These are phyloP conservation scores for Strigops habroptila DNA, from an alignment of 2,113 vertebrate species.

Conservation along the genomic window DNA sequence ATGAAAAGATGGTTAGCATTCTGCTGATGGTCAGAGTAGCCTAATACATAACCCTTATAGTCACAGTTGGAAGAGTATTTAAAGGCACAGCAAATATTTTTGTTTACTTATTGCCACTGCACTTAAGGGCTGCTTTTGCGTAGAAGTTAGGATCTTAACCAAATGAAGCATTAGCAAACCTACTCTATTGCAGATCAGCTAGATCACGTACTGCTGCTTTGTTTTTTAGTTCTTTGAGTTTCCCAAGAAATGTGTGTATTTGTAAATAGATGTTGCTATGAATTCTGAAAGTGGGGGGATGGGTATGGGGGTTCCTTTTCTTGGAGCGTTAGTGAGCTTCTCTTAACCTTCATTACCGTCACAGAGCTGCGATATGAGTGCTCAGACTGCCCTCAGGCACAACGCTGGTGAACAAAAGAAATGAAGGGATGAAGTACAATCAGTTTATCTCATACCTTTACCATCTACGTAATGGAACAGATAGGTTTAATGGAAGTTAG, in stretches of 20 bases:
- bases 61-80: neutral
- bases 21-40: neutral
- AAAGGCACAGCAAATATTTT: neutral
- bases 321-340: neutral
- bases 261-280: neutral
- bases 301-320: neutral
- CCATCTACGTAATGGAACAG: neutral
- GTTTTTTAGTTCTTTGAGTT: neutral
- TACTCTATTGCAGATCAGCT: neutral
- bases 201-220: neutral
- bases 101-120: neutral
- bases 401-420: neutral
- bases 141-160: neutral
- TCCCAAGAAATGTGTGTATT: neutral
- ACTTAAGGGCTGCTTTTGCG: neutral
- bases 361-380: neutral
- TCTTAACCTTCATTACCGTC: neutral
- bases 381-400: neutral
- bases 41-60: neutral
- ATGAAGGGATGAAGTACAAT: neutral
- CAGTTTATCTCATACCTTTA: neutral
- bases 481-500: neutral
- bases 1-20: conserved; percentile 35
- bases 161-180: neutral
- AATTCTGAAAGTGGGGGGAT: neutral